These are phyloP conservation scores for Ispidina lecontei DNA, from an alignment of 2,797 vertebrate species.

Conservation along the genomic window DNA sequence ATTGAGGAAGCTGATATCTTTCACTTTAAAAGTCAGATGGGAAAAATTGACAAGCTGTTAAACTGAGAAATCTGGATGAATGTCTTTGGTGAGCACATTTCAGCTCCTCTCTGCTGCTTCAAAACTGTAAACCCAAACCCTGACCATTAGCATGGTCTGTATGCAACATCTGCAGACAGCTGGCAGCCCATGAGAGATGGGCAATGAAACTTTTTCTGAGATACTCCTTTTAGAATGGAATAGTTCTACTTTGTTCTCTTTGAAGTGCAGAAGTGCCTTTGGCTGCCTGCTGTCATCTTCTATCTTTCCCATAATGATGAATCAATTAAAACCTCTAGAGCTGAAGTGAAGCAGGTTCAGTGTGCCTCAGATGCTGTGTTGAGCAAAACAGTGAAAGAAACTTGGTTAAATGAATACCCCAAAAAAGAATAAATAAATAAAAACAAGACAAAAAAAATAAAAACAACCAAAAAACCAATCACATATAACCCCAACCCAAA, in stretches of 20 bases:
- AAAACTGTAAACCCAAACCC: background rate
- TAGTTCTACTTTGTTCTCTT: background rate
- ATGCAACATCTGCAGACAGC: background rate
- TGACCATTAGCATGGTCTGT: background rate
- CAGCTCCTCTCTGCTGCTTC: background rate
- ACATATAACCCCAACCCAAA: too few relatives aligned
- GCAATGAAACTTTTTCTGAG: background rate
- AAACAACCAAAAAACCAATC: too few relatives aligned
- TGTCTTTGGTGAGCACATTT: background rate
- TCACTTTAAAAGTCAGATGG: background rate
- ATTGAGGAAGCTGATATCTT: background rate
- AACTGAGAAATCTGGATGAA: background rate
- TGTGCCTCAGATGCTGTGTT: background rate
- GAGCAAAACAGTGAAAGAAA: background rate
- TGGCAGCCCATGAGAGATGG: background rate
- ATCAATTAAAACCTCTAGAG: background rate
- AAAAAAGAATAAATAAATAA: constrained; percentile 13
- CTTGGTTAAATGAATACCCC: constrained; percentile 6
- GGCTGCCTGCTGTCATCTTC: background rate
- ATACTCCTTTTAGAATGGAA: background rate
- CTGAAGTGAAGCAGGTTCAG: background rate
- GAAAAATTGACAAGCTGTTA: background rate
- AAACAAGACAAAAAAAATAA: too few relatives aligned
- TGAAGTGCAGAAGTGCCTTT: background rate
- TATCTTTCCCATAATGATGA: background rate